Evolutionary conservation across 2,113 vertebrate genomes (phyloP).

Genomic region (Oreocharis arfaki): DNA sequence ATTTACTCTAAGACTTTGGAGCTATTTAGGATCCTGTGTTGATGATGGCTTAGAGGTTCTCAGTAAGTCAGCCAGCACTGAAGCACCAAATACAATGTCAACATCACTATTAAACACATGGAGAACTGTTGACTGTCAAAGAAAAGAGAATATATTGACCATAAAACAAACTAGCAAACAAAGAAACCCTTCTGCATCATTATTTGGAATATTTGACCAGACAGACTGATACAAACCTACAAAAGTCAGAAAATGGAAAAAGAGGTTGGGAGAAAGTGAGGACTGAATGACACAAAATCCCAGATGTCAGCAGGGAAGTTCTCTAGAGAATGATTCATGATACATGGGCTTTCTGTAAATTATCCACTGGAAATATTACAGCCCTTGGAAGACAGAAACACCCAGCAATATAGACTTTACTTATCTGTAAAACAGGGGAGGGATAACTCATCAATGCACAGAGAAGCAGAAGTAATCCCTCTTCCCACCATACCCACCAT

Average conservation of each 20-base stretch:
- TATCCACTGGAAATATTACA: not conserved
- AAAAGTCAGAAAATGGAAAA: not conserved
- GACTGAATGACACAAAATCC: not conserved
- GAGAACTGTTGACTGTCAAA: not conserved
- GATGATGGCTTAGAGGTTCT: not conserved
- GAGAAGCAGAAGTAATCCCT: not conserved
- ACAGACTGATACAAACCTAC: not conserved
- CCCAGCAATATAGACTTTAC: not conserved
- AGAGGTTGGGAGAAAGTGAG: not conserved
- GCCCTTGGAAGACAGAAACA: not conserved
- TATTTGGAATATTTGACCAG: not conserved
- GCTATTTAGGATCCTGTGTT: not conserved
- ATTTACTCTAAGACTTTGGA: not conserved
- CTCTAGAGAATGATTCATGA: not conserved
- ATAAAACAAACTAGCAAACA: not conserved
- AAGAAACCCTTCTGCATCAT: not conserved
- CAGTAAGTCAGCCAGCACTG: not conserved
- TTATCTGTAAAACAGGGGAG: not conserved
- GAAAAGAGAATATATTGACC: not conserved
- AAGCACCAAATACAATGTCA: not conserved
- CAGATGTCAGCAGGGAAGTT: not conserved
- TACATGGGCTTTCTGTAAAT: not conserved
- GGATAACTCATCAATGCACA: not conserved
- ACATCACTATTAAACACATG: not conserved
- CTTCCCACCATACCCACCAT: not conserved